Conservation (phyloP, 2,888 invertebrate genomes). For the Zele albiditarsus region DNA sequence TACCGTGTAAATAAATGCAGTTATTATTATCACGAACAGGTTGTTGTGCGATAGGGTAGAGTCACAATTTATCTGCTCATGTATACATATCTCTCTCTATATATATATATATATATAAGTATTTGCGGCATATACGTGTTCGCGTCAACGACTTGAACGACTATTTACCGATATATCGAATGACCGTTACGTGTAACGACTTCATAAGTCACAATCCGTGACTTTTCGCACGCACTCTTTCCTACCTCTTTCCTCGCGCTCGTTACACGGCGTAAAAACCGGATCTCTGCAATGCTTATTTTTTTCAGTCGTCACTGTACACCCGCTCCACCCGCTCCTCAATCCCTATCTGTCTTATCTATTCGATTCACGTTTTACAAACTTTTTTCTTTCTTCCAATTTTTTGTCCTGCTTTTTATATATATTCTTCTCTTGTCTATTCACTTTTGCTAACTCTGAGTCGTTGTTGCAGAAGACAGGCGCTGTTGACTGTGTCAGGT, state of each 20-base stretch:
- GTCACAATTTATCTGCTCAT: constrained; percentile 32
- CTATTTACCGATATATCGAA: constrained; percentile 43
- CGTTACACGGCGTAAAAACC: constrained; percentile 35
- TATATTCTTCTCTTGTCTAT: constrained; percentile 8
- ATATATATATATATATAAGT: too few species aligned
- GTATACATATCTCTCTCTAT: not conserved
- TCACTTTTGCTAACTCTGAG: constrained; percentile 67
- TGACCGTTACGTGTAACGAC: constrained; percentile 48
- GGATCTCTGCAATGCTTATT: constrained; percentile 27
- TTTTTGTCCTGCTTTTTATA: not conserved
- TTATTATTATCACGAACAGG: constrained; percentile 43
- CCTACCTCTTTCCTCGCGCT: not conserved
- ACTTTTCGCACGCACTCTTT: constrained; percentile 35
- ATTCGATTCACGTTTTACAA: not conserved
- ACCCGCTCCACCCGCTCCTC: not conserved
- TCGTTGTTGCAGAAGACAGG: constrained; percentile 73
- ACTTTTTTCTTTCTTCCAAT: not conserved
- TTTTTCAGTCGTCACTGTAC: constrained; percentile 2
- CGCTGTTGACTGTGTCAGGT: constrained; percentile 71
- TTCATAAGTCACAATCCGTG: constrained; percentile 50
- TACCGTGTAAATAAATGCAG: constrained; percentile 38
- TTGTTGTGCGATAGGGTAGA: constrained; percentile 26
- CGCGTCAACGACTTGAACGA: constrained; percentile 24
- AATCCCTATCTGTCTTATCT: constrained; percentile 5
- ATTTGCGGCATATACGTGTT: constrained; percentile 22